Evolutionary conservation across 2,797 vertebrate genomes (phyloP), one percentile per base, ranked within the genome.

Genomic region (Pachyuromys duprasi): DNA sequence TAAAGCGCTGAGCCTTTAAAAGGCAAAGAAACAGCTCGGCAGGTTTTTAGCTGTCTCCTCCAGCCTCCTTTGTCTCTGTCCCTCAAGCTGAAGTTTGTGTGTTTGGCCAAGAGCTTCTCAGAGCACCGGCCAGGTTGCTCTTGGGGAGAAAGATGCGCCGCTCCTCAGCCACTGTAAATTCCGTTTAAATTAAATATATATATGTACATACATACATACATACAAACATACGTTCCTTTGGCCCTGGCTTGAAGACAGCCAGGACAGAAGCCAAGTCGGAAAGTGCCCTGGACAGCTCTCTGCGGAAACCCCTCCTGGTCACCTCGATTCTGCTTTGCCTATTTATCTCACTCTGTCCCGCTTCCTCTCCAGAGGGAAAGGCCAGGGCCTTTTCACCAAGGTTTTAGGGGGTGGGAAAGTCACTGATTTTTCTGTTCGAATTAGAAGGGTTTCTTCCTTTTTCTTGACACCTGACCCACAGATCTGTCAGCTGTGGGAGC

Each of bases 401-500:
- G 17, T 55, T 55, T 28, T 18, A 55, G 22, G 74, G 65, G 42
- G 65, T 62, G 76, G 11, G n/a, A 65, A 93, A 94, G 33, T 55
- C 63, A 45, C 69, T 7, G 36, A 65, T 88, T 11, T 49, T 49
- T 91, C 92, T 87, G 49, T 89, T 70, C 81, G 90, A 95, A 97
- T 76, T 89, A n/a, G 67, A 81, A 87, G 45, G 7, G 2, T 57
- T 83, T 86, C 62, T 94, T 89, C 70, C 89, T 49, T 92, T 88
- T 96, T 93, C 84, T 18, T 92, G 95, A 95, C 95, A 96, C 89
- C 94, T 96, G 90, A 96, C 86, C 93, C 42, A 63, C 69, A 53
- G 83, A 84, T 83, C 86, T 79, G 90, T 96, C 90, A 65, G 49
- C 70, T 86, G n/a, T 62, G 60, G 55, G 60, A 90, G 45, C 26